These are phyloP conservation scores for Eriocheir sinensis DNA, from an alignment of 1,140 invertebrate species.

Conservation along the genomic window DNA sequence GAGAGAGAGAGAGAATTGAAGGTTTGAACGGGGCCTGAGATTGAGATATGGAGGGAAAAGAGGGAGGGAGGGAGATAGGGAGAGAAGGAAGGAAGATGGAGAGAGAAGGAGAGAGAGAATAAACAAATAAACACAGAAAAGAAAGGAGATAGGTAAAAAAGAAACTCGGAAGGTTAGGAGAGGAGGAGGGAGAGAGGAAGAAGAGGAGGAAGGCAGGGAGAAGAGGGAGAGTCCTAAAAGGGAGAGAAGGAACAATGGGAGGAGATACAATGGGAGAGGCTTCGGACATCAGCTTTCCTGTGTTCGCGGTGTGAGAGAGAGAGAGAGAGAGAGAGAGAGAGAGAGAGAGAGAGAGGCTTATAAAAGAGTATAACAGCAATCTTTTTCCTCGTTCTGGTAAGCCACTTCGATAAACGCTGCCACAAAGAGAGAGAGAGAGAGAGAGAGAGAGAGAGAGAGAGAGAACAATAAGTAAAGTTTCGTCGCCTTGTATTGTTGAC, in stretches of 20 bases:
- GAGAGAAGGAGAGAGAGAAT: no score
- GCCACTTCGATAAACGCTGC: not conserved
- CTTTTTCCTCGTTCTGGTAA: not conserved
- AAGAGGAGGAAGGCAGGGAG: not conserved
- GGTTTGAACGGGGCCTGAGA: no score
- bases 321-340: not conserved
- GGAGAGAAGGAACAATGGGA: not conserved
- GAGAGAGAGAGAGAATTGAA: no score
- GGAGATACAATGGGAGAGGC: not conserved
- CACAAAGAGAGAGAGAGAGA: conserved; percentile 3
- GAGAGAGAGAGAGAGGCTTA: not conserved
- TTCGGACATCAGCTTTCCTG: not conserved
- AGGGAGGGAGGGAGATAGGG: no score
- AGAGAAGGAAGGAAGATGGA: no score
- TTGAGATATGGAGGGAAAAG: no score
- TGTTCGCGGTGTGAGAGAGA: not conserved
- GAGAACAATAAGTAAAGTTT: conserved; percentile 26
- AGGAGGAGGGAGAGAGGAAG: not conserved
- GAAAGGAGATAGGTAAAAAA: no score
- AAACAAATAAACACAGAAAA: no score
- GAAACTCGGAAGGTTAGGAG: no score
- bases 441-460: conserved; percentile 22
- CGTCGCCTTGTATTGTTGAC: not conserved
- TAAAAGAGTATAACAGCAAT: not conserved
- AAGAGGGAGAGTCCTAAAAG: not conserved